Evolutionary conservation across 2,888 invertebrate species (phyloP).

Genomic region (Euzetes globulus): DNA sequence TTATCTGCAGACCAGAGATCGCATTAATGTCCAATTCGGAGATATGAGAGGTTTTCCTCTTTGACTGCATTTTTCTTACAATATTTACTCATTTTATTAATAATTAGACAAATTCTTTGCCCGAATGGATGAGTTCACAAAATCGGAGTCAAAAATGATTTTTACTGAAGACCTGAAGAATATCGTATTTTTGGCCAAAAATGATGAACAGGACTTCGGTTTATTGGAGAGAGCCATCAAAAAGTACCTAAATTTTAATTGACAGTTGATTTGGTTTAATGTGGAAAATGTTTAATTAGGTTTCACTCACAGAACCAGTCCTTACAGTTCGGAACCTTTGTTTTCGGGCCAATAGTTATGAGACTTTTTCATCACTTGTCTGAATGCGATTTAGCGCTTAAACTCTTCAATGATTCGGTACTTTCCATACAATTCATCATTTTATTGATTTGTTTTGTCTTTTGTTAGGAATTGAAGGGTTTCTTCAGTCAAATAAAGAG

Average conservation of each 20-base stretch:
- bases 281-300: slow-evolving; percentile 49
- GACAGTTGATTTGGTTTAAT: not conserved
- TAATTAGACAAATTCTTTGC: slow-evolving; percentile 57
- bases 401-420: slow-evolving; percentile 48
- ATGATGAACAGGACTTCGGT: slow-evolving; percentile 56
- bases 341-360: slow-evolving; percentile 77
- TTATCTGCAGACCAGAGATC: slow-evolving; percentile 42
- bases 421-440: slow-evolving; percentile 27
- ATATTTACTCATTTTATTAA: slow-evolving; percentile 48
- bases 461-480: slow-evolving; percentile 53
- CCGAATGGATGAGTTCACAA: slow-evolving; percentile 62
- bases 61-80: not conserved
- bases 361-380: slow-evolving; percentile 64
- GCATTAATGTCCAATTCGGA: slow-evolving; percentile 41
- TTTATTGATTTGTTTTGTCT: not conserved
- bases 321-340: slow-evolving; percentile 66
- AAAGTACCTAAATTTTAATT: slow-evolving; percentile 52
- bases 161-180: slow-evolving; percentile 79
- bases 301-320: slow-evolving; percentile 64
- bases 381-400: slow-evolving; percentile 59
- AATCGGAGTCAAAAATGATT: slow-evolving; percentile 56
- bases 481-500: slow-evolving; percentile 66
- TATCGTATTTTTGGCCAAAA: slow-evolving; percentile 63
- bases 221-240: slow-evolving; percentile 62
- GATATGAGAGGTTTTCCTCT: slow-evolving; percentile 41